phyloP scores from a whole-genome alignment of 2,888 invertebrate species.

The Parthenolecanium corni region DNA sequence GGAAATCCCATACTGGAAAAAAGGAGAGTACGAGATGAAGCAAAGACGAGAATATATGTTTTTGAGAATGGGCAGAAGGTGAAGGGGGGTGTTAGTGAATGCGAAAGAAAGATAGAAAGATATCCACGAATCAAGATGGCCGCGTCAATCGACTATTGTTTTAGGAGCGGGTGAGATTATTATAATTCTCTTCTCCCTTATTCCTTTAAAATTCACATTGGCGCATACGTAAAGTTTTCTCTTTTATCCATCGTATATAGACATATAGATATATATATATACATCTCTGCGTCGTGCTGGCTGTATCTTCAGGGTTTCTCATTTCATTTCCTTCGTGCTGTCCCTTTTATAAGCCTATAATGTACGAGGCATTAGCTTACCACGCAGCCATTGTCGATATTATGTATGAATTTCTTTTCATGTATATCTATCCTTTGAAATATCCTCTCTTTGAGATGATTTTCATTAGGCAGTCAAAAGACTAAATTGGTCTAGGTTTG shows the following conservation, averaged over 20 bases:
- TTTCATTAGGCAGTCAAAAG: no score
- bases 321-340: background rate
- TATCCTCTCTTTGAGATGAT: no score
- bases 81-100: slow-evolving; percentile 1
- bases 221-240: slow-evolving; percentile 23
- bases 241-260: background rate
- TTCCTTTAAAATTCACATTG: slow-evolving; percentile 30
- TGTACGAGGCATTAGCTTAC: no score
- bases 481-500: no score
- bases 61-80: slow-evolving; percentile 21
- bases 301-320: slow-evolving; percentile 27
- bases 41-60: no score
- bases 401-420: no score
- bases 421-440: no score
- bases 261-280: background rate
- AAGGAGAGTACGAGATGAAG: no score
- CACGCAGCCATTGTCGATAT: no score
- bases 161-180: slow-evolving; percentile 30
- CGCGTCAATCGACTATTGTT: slow-evolving; percentile 33
- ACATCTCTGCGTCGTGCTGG: slow-evolving; percentile 14
- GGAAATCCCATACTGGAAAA: no score
- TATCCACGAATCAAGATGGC: slow-evolving; percentile 32
- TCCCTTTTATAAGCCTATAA: no score
- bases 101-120: slow-evolving; percentile 11
- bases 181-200: slow-evolving; percentile 28